These are phyloP conservation scores for Chlorodrepanis virens DNA, from an alignment of 2,113 vertebrate species.

Conservation along the genomic window DNA sequence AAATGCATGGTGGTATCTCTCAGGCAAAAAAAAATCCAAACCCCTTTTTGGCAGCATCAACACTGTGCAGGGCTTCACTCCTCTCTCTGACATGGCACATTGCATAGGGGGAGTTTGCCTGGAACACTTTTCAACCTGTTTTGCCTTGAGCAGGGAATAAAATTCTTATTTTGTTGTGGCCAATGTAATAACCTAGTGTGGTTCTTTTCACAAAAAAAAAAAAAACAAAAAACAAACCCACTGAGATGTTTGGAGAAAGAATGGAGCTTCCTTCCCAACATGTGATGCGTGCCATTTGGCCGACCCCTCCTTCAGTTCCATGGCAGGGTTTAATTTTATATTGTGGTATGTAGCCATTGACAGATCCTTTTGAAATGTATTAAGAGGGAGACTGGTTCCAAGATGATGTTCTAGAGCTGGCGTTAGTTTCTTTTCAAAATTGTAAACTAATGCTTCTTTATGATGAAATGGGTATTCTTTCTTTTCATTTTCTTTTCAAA, in stretches of 20 bases:
- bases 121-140: background rate
- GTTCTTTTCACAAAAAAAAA: background rate
- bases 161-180: background rate
- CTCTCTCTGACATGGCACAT: background rate
- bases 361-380: slow-evolving; percentile 57
- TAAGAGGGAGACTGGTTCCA: slow-evolving; percentile 36
- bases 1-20: background rate
- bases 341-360: slow-evolving; percentile 38
- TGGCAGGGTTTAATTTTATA: slow-evolving; percentile 51
- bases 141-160: background rate
- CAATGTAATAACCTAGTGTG: background rate
- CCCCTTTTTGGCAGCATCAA: background rate
- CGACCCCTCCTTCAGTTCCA: slow-evolving; percentile 23
- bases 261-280: slow-evolving; percentile 12
- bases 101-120: background rate
- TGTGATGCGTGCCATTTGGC: slow-evolving; percentile 49
- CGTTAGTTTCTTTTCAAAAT: slow-evolving; percentile 14
- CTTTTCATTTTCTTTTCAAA: slow-evolving; percentile 29
- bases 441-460: slow-evolving; percentile 37
- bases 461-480: slow-evolving; percentile 35
- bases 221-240: background rate
- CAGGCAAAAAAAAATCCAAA: background rate
- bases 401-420: slow-evolving; percentile 48
- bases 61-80: background rate
- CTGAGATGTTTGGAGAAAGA: background rate